Base-by-base conservation (phyloP, 2,113 vertebrate species). In the Colossoma macropomum region DNA sequence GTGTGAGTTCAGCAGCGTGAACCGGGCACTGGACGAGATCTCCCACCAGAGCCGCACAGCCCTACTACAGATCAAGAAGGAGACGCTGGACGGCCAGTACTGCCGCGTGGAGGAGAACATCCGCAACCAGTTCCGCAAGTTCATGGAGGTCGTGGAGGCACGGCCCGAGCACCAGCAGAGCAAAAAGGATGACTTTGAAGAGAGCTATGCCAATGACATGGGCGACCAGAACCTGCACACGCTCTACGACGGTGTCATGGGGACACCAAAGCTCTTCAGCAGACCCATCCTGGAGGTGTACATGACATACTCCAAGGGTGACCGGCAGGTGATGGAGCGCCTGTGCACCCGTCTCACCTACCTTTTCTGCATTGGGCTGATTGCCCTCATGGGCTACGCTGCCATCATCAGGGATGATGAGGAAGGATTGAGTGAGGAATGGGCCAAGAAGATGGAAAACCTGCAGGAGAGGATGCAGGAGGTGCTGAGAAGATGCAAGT, bases 291-390 rank as follows among this genome's bases (percentile, higher is more conserved):
- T 95, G 75, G 93, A 95, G 7, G 92, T 95, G 6, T 95, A 94
- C 88, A 86, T 94, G 88, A 90, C 88, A 82, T 89, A 94, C 89
- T 94, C 92, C 0, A 80, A 91, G 4, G 89, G 91, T 0, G 89
- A 95, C 80, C 90, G 86, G 0, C 65, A 1, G 34, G 89, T 88
- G 50, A 94, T 95, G 95, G 94, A 95, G 86, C 88, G 76, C 0
- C 92, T 95, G 50, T 95, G 94, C 90, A 94, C 91, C 0, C 93
- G 91, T 41, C 93, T 95, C 87, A 95, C 92, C 60, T 92, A 94
- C 84, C 91, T 95, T 63, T 95, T 95, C 92, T 94, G 93, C 92
- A 94, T 95, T 56, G 95, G 94, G 79, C 92, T 95, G 85, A 94
- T 95, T 54, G 92, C 94, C 21, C 89, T 95, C 25, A 94, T 95